Evolutionary conservation across 2,797 vertebrate genomes (phyloP), one percentile per base, ranked within the genome.

Genomic region (Antrozous pallidus): DNA sequence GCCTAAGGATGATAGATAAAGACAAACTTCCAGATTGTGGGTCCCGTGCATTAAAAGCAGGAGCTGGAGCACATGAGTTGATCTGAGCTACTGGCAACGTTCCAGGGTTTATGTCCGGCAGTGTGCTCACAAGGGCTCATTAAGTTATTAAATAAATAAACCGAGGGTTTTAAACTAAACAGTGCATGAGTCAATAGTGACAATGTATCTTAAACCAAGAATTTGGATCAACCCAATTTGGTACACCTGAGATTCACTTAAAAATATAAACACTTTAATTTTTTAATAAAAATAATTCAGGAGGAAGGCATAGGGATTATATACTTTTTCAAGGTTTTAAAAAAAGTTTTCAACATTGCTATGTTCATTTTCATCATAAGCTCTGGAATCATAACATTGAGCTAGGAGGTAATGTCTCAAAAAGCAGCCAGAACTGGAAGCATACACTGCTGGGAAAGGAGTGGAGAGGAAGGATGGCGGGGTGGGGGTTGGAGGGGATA

Each of bases 121-220:
- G 1, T 47, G 20, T 49, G 28, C 45, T 69, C 58, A 88, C 12
- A 31, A 74, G 40, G 14, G n/a, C 5, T 88, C 16, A 11, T 31
- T 33, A 38, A 45, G 74, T 69, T 38, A n/a, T 67, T 40, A n/a
- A 70, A 42, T 45, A 49, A 79, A 36, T 63, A 69, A 67, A 18
- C 14, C 71, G 77, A 78, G 42, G 12, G 1, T 40, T 88, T 49
- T 67, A 38, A 79, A 47, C 63, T 84, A 42, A 79, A 56, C 42
- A 28, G 11, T 45, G 20, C 14, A 49, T 8, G 20, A 54, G 38
- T 16, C 20, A 10, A 45, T 16, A 56, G 17, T 61, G 67, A 69
- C 36, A 28, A 36, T 31, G 6, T 70, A 16, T 91, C 28, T 88
- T 74, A 36, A 88, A 26, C 24, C 58, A 95, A 89, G 33, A 87